A percentile compares a stretch with the other conserved stretches of the same genome.
Evolutionary conservation across 2,113 vertebrate species (phyloP).

Genomic region (Opisthocomus hoazin): DNA sequence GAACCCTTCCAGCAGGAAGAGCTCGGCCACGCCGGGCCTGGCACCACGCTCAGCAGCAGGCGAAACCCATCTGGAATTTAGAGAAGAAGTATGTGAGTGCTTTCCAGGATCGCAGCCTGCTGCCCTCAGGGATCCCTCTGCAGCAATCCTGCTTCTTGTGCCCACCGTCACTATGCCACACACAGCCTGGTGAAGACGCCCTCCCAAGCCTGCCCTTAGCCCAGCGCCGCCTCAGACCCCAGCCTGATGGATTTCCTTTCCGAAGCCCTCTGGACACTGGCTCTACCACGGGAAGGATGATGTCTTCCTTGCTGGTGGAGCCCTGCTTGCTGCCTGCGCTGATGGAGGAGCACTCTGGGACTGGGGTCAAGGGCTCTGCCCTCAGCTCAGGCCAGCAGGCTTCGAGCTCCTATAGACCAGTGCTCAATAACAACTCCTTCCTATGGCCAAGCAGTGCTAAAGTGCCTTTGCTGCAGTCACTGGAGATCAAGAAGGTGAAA

Average conservation of each 20-base stretch:
- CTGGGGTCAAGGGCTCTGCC: slow-evolving; percentile 21
- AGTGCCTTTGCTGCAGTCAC: slow-evolving; percentile 79
- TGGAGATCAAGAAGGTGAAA: slow-evolving; percentile 54
- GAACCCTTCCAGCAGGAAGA: neutral
- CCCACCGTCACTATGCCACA: neutral
- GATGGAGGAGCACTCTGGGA: slow-evolving; percentile 20
- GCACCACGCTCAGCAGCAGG: slow-evolving; percentile 31
- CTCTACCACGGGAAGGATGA: slow-evolving; percentile 11
- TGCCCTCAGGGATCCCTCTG: slow-evolving; percentile 57
- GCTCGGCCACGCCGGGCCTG: neutral
- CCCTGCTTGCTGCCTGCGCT: slow-evolving; percentile 38
- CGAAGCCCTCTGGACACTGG: neutral
- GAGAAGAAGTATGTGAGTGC: slow-evolving; percentile 56
- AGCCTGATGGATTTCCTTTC: slow-evolving; percentile 27
- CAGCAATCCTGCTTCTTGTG: slow-evolving; percentile 57
- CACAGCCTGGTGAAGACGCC: neutral
- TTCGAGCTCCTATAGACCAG: slow-evolving; percentile 56
- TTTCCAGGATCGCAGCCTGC: neutral
- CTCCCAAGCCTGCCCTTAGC: neutral
- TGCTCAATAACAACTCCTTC: slow-evolving; percentile 59
- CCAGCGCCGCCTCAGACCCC: slow-evolving; percentile 12
- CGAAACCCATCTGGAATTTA: slow-evolving; percentile 60
- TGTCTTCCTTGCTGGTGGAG: slow-evolving; percentile 74
- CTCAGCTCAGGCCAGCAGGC: slow-evolving; percentile 57
- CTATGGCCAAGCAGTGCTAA: slow-evolving; percentile 63